Conservation (phyloP, 2,113 vertebrate species). For the Cryptomyrus ogoouensis region DNA sequence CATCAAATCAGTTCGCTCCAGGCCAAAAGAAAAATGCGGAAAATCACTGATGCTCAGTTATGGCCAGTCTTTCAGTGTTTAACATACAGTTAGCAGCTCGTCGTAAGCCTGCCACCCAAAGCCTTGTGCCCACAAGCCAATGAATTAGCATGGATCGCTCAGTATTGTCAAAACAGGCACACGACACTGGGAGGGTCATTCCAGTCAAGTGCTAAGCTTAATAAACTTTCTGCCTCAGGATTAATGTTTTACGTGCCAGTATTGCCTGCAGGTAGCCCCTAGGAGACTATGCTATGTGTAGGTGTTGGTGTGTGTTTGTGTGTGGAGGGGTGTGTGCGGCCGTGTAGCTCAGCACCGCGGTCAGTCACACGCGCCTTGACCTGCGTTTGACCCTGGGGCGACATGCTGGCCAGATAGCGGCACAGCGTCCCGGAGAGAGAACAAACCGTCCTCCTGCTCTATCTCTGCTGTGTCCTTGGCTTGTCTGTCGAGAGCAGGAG, state of each 20-base stretch:
- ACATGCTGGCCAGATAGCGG: background rate
- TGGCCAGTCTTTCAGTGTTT: background rate
- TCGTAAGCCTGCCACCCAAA: background rate
- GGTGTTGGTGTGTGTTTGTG: background rate
- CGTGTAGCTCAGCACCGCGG: background rate
- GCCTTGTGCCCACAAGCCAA: background rate
- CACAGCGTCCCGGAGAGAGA: background rate
- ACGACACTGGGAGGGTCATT: background rate
- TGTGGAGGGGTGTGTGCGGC: background rate
- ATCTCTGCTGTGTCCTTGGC: constrained; percentile 61
- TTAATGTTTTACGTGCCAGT: background rate
- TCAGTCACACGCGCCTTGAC: constrained; percentile 1
- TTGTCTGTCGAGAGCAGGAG: constrained; percentile 54
- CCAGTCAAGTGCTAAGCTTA: background rate
- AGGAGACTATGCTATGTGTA: background rate
- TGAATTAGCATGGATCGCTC: background rate
- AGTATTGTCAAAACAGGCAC: background rate
- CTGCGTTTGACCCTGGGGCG: background rate
- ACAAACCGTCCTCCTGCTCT: background rate
- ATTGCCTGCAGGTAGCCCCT: background rate
- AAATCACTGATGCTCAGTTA: background rate
- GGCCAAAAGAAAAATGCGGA: background rate
- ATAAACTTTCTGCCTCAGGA: background rate
- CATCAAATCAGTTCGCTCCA: background rate
- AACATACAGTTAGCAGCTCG: background rate